phyloP scores from a whole-genome alignment of 2,888 invertebrate species.

The Amblyteles armatorius region DNA sequence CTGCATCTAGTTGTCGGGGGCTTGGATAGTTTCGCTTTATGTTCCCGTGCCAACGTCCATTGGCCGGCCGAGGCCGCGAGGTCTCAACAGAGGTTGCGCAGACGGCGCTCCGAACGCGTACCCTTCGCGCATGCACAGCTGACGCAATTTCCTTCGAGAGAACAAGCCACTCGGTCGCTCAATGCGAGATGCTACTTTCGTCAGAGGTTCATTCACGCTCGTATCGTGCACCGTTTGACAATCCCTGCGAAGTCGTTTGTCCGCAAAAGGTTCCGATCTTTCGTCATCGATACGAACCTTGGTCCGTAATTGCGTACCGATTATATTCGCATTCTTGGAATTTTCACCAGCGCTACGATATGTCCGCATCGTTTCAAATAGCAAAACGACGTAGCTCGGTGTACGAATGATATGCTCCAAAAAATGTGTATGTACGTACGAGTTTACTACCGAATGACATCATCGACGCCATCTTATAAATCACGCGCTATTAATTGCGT shows the following conservation, averaged over 20 bases:
- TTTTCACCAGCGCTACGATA: constrained; percentile 31
- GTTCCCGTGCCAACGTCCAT: constrained; percentile 30
- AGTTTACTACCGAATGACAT: neutral
- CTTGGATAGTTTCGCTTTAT: constrained; percentile 26
- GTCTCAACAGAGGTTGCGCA: constrained; percentile 57
- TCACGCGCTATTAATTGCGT: neutral
- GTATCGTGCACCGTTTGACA: neutral
- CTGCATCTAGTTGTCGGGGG: constrained; percentile 62
- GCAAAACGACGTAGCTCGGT: constrained; percentile 51
- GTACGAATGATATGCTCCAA: neutral
- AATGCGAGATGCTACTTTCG: constrained; percentile 3
- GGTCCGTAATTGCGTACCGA: constrained; percentile 34
- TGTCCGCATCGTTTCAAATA: constrained; percentile 50
- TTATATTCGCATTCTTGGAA: constrained; percentile 34
- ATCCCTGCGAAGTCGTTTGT: neutral
- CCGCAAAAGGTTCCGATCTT: neutral
- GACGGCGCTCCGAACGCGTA: neutral
- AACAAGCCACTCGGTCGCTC: neutral
- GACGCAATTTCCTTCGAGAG: constrained; percentile 64
- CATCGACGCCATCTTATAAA: constrained; percentile 57
- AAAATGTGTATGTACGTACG: neutral
- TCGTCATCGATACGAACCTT: neutral
- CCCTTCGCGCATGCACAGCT: constrained; percentile 68
- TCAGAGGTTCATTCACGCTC: neutral
- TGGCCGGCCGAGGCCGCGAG: constrained; percentile 35